Evolutionary conservation across 2,113 vertebrate genomes (phyloP), one percentile per base, ranked within the genome.

Genomic region (Tricholaema leucomelas): DNA sequence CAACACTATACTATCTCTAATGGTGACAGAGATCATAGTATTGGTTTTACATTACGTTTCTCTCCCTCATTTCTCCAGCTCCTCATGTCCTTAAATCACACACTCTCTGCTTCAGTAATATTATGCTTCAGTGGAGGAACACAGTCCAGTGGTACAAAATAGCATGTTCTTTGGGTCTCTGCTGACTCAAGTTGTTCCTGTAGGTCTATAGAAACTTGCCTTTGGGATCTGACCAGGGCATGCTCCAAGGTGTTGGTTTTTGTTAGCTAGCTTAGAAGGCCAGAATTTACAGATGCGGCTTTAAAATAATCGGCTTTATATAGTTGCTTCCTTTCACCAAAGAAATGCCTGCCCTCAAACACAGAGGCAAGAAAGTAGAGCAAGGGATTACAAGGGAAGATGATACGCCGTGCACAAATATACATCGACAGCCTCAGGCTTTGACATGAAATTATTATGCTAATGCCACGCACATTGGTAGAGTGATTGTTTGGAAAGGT

Each of bases 221-320:
- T 60, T 76, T 91, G 75, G 67, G 75, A 54, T 84, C 18, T 81
- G 65, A 67, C 30, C n/a, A 35, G 61, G 44, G 74, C 58, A n/a
- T 60, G 35, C 50, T 31, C 30, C 48, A 50, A 12, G 16, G 40
- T 85, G 28, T 36, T 79, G 8, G 3, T 14, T 83, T 92, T 89
- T 60, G 35, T 74, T 67, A 50, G 35, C 36, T 81, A 46, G 48
- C 44, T 38, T 61, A 42, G 48, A 52, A 64, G 52, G 71, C 30
- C 33, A 44, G 60, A 56, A 67, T 70, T 92, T 89, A 91, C 67
- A 74, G 64, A 56, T 35, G 24, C 3, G 2, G 30, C 56, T 87
- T 70, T 91, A 60, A 94, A 92, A 83, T 88, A 93, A 93, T 81
- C 69, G 77, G 46, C 54, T 90, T 92, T 85, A 17, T 33, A 48